A percentile compares a stretch with the other conserved stretches of the same genome.
Conservation (phyloP, 1,140 invertebrate species). For the Danaus melanippus region DNA sequence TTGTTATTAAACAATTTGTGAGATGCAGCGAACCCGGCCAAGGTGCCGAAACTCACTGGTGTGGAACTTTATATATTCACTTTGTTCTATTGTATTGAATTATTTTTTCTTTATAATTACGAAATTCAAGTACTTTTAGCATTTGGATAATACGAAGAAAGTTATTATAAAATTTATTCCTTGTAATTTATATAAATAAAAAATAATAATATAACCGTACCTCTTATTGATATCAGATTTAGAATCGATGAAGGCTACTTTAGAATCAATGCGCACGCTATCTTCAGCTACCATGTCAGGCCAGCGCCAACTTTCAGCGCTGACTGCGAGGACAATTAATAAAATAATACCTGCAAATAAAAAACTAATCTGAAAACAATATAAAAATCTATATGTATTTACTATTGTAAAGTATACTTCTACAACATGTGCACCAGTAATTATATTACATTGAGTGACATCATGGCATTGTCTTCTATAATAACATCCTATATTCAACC, state of each 20-base stretch:
- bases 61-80: slow-evolving; percentile 14
- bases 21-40: slow-evolving; percentile 26
- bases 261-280: slow-evolving; percentile 48
- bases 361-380: too few species aligned
- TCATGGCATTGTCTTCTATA: slow-evolving; percentile 17
- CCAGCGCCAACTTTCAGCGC: slow-evolving; percentile 37
- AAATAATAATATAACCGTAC: too few species aligned
- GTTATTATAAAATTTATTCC: too few species aligned
- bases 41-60: slow-evolving; percentile 24
- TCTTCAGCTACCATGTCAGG: slow-evolving; percentile 23
- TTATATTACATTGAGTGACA: slow-evolving; percentile 5
- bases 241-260: slow-evolving; percentile 40
- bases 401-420: too few species aligned
- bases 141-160: too few species aligned
- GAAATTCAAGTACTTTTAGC: too few species aligned
- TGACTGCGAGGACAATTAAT: slow-evolving; percentile 10
- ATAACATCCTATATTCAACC: slow-evolving; percentile 7
- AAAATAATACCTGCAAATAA: slow-evolving; percentile 6
- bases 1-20: slow-evolving; percentile 26
- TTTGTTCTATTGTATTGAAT: too few species aligned
- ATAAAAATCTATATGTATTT: too few species aligned
- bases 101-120: too few species aligned
- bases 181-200: too few species aligned
- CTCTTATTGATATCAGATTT: too few species aligned
- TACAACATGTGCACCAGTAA: too few species aligned